phyloP scores from a whole-genome alignment of 2,113 vertebrate species.

The Lycaon pictus region DNA sequence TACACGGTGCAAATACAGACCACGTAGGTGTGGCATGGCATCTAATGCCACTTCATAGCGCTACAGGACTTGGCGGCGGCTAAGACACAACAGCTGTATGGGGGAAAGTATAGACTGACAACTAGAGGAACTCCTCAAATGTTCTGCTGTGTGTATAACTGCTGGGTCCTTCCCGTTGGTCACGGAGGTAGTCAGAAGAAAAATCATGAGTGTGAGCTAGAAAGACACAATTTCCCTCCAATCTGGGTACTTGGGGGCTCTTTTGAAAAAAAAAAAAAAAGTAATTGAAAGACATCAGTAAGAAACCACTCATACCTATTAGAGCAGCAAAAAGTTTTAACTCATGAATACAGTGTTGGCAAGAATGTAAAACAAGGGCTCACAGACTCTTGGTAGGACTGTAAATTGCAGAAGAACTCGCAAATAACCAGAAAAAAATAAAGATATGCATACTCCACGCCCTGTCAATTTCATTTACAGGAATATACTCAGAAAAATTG shows the following conservation, averaged over 20 bases:
- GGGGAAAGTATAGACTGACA: too few species aligned
- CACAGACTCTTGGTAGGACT: not conserved
- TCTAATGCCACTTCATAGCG: not conserved
- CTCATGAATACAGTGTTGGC: not conserved
- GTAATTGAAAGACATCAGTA: conserved; percentile 1
- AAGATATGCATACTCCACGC: not conserved
- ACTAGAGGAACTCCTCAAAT: not conserved
- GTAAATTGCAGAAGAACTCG: not conserved
- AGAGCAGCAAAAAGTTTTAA: not conserved
- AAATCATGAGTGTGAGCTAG: not conserved
- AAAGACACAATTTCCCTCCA: not conserved
- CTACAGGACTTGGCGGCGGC: not conserved
- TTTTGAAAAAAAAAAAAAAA: not conserved
- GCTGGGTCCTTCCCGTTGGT: not conserved
- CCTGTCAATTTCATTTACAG: not conserved
- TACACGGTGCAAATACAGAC: not conserved
- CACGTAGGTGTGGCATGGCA: accelerated
- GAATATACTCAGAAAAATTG: not conserved
- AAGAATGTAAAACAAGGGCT: not conserved
- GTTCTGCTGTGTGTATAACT: not conserved
- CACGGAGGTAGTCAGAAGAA: not conserved
- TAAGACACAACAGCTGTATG: accelerated
- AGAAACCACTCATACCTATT: not conserved
- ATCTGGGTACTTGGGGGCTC: not conserved
- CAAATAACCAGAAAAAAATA: not conserved